Percentiles rank a stretch among this genome's conserved stretches.
phyloP scores from a whole-genome alignment of 2,113 vertebrate genomes.

The Psittacara wagleri region DNA sequence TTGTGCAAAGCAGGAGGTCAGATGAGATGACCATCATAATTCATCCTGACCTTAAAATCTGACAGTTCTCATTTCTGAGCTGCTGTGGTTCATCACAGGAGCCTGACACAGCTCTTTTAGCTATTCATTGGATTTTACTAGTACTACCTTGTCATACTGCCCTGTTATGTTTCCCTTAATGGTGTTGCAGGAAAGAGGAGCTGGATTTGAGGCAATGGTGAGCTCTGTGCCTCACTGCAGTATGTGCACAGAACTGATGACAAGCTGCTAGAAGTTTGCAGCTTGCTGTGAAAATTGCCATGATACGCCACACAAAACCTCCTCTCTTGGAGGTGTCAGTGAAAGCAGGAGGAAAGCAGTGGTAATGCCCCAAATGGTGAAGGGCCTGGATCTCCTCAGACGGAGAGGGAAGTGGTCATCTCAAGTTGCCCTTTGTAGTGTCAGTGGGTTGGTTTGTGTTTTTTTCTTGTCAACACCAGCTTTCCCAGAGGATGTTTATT shows the following conservation, averaged over 20 bases:
- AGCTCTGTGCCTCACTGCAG: neutral
- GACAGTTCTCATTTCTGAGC: constrained; percentile 61
- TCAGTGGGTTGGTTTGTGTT: neutral
- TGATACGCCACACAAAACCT: neutral
- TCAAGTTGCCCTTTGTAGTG: neutral
- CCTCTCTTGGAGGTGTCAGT: neutral
- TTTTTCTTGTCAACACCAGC: neutral
- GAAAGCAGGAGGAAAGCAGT: neutral
- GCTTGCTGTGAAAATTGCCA: neutral
- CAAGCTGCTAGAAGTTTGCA: neutral
- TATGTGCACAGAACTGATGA: neutral
- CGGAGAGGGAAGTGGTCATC: neutral
- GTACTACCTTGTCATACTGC: neutral
- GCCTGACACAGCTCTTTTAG: constrained; percentile 27
- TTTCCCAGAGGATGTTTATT: neutral
- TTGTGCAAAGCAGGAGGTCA: neutral
- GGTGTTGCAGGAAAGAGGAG: neutral
- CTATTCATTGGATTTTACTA: constrained; percentile 7
- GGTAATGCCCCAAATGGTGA: neutral
- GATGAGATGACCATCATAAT: neutral
- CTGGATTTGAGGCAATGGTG: neutral
- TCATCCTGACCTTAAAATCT: constrained; percentile 47
- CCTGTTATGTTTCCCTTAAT: neutral
- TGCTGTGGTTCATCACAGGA: neutral
- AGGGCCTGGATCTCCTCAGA: neutral